Base-by-base conservation (phyloP, 2,797 vertebrate genomes). In the Cuculus canorus region DNA sequence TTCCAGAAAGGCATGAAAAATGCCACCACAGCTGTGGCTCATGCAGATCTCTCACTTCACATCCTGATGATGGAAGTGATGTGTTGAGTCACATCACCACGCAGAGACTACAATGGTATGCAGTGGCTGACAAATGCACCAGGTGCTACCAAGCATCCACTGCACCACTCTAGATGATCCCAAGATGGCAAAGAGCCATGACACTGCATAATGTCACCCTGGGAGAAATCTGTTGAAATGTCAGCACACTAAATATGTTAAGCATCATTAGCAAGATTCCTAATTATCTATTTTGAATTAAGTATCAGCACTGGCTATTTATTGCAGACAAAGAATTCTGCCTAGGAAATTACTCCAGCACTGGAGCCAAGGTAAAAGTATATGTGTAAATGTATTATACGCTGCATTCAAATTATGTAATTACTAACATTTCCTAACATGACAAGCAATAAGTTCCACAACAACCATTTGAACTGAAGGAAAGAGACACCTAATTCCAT, bases 271-370 rank as follows among this genome's bases (percentile, higher is more conserved):
- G 33, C 25, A 79, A 73, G 60, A 41, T 63, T 75, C 21, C 32
- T 87, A 90, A 86, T 83, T 66, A 68, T 24, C 13, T 68, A 17
- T 92, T 85, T 80, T 91, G 59, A 92, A 75, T 73, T 68, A 64
- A 81, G 35, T 32, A 61, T 79, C 64, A 45, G 17, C 48, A 77
- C 23, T 60, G 45, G 13, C 10, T 60, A 18, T 76, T 73, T 79
- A 63, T 18, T 77, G 18, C 32, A 80, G 80, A 54, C 24, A 69
- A 54, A 88, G 17, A 93, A 57, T 30, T 91, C 10, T 82, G 72
- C 13, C 30, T 39, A 11, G 63, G 33, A 75, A 88, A 88, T 78
- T 72, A 65, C 70, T 39, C 19, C 47, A 88, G 25, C 28, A 59
- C 13, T 71, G 27, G 15, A 88, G 30, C 13, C 45, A 72, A 81